These are phyloP conservation scores for Helobdella robusta DNA, from an alignment of 2,888 invertebrate genomes.

Conservation along the genomic window DNA sequence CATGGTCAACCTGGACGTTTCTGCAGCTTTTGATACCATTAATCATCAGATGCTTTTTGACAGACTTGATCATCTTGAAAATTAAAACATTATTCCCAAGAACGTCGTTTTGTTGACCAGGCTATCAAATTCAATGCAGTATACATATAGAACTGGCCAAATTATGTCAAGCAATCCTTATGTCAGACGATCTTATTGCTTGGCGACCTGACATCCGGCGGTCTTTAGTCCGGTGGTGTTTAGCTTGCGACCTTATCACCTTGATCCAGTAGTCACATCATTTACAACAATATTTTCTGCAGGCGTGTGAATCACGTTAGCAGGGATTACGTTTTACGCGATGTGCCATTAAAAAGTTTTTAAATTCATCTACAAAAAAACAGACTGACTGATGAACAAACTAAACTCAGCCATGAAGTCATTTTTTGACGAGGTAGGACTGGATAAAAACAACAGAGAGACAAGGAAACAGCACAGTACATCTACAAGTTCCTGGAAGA, in stretches of 20 bases:
- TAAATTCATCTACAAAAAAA: background rate
- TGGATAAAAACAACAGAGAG: constrained; percentile 70
- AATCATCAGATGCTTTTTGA: too few relatives aligned
- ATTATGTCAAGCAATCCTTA: background rate
- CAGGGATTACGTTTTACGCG: constrained; percentile 66
- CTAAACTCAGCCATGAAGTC: constrained; percentile 58
- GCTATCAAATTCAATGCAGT: too few relatives aligned
- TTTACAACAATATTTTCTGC: too few relatives aligned
- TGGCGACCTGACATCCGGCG: too few relatives aligned
- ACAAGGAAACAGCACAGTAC: constrained; percentile 75
- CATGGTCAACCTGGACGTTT: too few relatives aligned
- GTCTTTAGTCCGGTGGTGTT: too few relatives aligned
- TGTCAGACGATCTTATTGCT: constrained; percentile 10
- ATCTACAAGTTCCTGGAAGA: constrained; percentile 84
- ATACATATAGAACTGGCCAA: too few relatives aligned
- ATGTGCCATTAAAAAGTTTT: too few relatives aligned
- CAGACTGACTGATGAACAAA: constrained; percentile 50
- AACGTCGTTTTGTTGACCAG: constrained; percentile 68
- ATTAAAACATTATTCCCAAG: constrained; percentile 80
- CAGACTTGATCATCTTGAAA: too few relatives aligned
- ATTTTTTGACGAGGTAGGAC: constrained; percentile 69
- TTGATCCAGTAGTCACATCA: too few relatives aligned
- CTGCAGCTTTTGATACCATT: too few relatives aligned
- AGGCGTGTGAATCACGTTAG: constrained; percentile 70
- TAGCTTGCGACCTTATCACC: too few relatives aligned